Conservation (phyloP, 2,888 invertebrate species). For the Ferdinandea cuprea region DNA sequence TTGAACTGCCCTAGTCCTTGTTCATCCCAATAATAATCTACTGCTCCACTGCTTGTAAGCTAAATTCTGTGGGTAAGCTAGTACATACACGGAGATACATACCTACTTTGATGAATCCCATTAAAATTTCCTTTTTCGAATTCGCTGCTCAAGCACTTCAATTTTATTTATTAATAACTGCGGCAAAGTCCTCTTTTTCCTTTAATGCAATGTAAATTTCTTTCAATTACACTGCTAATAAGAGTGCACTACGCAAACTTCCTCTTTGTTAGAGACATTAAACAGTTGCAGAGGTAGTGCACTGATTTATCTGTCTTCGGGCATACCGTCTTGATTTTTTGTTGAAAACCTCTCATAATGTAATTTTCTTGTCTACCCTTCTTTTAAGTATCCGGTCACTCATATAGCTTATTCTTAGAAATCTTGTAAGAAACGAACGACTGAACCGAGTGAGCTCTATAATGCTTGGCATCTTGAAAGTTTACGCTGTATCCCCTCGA, state of each 20-base stretch:
- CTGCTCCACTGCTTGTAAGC: too few species aligned
- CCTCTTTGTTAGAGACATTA: neutral
- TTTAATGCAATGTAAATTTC: conserved; percentile 65
- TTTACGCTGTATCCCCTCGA: conserved; percentile 38
- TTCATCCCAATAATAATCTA: too few species aligned
- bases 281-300: too few species aligned
- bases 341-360: conserved; percentile 36
- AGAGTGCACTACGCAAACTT: conserved; percentile 53
- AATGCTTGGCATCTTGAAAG: conserved; percentile 9
- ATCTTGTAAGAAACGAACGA: conserved; percentile 14
- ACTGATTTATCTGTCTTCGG: neutral
- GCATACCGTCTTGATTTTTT: neutral
- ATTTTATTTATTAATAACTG: conserved; percentile 61
- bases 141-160: conserved; percentile 37
- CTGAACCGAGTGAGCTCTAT: neutral
- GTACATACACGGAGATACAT: too few species aligned
- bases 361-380: conserved; percentile 48
- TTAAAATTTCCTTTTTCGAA: neutral
- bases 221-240: conserved; percentile 68
- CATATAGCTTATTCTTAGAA: conserved; percentile 36
- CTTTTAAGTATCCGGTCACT: conserved; percentile 53
- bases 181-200: conserved; percentile 56
- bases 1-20: too few species aligned
- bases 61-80: too few species aligned
- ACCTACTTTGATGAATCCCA: too few species aligned